These are phyloP conservation scores for Heliangelus exortis DNA, from an alignment of 2,797 vertebrate genomes.

Conservation along the genomic window DNA sequence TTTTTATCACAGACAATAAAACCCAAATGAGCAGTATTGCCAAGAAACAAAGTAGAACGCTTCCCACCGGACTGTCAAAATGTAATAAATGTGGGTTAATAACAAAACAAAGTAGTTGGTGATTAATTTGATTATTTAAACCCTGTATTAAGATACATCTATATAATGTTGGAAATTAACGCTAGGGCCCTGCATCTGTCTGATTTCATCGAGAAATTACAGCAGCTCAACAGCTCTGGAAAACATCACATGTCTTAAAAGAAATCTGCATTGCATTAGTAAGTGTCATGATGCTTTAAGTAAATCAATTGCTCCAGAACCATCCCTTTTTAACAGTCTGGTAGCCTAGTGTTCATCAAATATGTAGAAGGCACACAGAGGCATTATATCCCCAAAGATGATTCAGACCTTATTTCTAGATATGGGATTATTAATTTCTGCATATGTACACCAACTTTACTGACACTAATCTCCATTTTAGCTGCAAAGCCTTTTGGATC, in stretches of 20 bases:
- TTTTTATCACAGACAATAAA: constrained; percentile 61
- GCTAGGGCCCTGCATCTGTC: background rate
- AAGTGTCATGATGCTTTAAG: background rate
- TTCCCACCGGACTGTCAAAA: background rate
- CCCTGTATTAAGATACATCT: background rate
- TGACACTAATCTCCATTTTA: background rate
- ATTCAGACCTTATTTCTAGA: background rate
- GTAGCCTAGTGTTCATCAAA: background rate
- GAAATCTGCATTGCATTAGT: constrained; percentile 6
- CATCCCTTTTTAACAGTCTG: background rate
- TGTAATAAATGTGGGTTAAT: background rate
- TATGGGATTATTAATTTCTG: background rate
- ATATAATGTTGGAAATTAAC: background rate
- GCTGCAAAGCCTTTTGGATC: background rate
- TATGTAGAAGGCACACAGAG: background rate
- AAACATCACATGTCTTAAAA: constrained; percentile 9
- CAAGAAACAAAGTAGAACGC: background rate
- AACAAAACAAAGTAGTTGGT: background rate
- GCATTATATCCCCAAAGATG: background rate
- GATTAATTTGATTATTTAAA: constrained; percentile 25
- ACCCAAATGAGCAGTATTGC: background rate
- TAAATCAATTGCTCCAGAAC: constrained; percentile 15
- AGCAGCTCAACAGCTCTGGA: constrained; percentile 31
- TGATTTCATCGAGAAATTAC: constrained; percentile 14
- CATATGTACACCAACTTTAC: background rate